Conservation (phyloP, 2,888 invertebrate species). For the Oscheius sp. region DNA sequence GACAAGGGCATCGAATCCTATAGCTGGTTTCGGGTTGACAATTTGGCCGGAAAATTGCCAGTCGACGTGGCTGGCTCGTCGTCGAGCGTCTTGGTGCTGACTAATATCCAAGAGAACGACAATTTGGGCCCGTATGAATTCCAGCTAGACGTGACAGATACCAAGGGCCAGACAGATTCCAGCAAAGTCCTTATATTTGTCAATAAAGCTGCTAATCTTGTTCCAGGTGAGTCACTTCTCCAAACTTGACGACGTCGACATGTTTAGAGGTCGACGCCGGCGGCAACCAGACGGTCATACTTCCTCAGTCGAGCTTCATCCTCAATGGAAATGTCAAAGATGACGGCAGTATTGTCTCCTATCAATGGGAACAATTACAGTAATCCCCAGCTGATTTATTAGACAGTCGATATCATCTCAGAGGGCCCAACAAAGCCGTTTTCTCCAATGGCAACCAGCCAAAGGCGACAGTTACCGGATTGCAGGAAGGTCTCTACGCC, state of each 20-base stretch:
- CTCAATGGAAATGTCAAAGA: slow-evolving; percentile 49
- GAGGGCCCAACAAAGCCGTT: slow-evolving; percentile 38
- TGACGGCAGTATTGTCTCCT: slow-evolving; percentile 45
- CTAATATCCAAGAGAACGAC: slow-evolving; percentile 50
- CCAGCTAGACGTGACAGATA: slow-evolving; percentile 42
- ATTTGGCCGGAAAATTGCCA: slow-evolving; percentile 37
- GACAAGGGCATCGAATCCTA: slow-evolving; percentile 47
- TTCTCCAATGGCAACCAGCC: slow-evolving; percentile 44
- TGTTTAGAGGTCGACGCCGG: slow-evolving; percentile 43
- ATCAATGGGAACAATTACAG: slow-evolving; percentile 44
- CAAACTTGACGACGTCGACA: background rate
- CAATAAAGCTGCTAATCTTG: slow-evolving; percentile 41
- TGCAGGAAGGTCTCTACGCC: slow-evolving; percentile 42
- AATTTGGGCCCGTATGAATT: slow-evolving; percentile 46
- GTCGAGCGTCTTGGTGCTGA: slow-evolving; percentile 38
- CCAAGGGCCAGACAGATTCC: slow-evolving; percentile 45
- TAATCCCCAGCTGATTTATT: background rate
- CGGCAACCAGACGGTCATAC: slow-evolving; percentile 40
- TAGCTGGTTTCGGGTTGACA: slow-evolving; percentile 46
- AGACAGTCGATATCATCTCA: slow-evolving; percentile 21
- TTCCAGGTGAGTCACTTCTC: slow-evolving; percentile 39
- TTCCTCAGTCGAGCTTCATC: slow-evolving; percentile 45
- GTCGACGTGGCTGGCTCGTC: slow-evolving; percentile 44
- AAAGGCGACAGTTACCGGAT: slow-evolving; percentile 43
- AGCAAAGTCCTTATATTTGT: slow-evolving; percentile 44